Base-by-base conservation (phyloP, 2,113 vertebrate species). In the Silurus glanis region DNA sequence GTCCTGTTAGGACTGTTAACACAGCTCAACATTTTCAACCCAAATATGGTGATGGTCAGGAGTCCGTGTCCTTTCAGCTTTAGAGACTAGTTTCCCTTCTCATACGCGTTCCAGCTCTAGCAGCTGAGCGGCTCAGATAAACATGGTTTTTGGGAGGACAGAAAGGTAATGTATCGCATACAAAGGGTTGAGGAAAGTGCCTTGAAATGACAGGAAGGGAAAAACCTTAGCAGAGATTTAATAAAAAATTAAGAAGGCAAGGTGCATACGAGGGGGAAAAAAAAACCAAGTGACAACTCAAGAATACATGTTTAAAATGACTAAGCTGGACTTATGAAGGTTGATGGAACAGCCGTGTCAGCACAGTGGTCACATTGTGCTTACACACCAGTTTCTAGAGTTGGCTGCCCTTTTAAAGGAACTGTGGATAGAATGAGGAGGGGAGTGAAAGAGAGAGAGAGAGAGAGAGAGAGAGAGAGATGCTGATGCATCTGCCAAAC, bases 291-390 rank as follows among this genome's bases (percentile, higher is more conserved):
- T 23, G 6, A 21, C 45, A 56, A 23, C 84, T 58, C 80, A 47
- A 56, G 21, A 85, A 58, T 76, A 51, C 17, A 71, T 14, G 49
- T 14, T 47, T 17, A 55, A 51, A 80, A 19, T 21, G 45, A 58
- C 28, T 62, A 25, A 56, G 17, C 14, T 72, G 45, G 55, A 79
- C 66, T 78, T 62, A n/a, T 37, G 25, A 58, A 62, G 19, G 49
- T 56, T 9, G 85, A 89, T 83, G 86, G 90, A 90, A 88, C 87
- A 89, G 90, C 87, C 69, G 75, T 86, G 92, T 94, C 94, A 95
- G 93, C 93, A 16, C 87, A 23, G 83, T 67, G 67, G 87, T 64
- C 80, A 84, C 59, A 69, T 90, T 87, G 83, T 90, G 92, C 69
- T 87, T 93, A 93, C 86, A 92, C 91, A 90, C 91, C 93, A 87